A percentile compares a stretch with the other conserved stretches of the same genome.
Evolutionary conservation across 2,888 invertebrate species (phyloP).

Genomic region (Epistrophella euchroma): DNA sequence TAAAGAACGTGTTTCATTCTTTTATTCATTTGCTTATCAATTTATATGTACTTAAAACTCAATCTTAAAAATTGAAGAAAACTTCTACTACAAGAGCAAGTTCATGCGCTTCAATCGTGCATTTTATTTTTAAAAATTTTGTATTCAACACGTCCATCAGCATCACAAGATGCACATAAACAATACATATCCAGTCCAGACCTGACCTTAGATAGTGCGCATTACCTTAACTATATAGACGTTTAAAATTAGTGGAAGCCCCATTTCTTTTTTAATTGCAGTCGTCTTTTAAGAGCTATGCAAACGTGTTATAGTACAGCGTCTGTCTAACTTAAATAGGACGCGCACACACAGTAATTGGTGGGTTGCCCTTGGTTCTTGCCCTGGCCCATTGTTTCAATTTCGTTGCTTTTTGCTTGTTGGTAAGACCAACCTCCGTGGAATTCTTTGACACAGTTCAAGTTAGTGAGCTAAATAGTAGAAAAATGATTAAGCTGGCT

Average conservation of each 20-base stretch:
- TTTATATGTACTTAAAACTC: too few relatives aligned
- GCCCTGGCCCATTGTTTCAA: constrained; percentile 23
- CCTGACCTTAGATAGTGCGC: too few relatives aligned
- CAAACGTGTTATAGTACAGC: not conserved
- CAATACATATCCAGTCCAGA: not conserved
- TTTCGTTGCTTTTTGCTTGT: constrained; percentile 17
- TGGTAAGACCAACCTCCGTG: constrained; percentile 28
- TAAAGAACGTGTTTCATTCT: too few relatives aligned
- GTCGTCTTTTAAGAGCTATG: constrained; percentile 40
- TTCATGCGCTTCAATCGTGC: too few relatives aligned
- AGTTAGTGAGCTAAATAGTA: constrained; percentile 47
- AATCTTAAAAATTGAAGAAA: too few relatives aligned
- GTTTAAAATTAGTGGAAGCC: constrained; percentile 46
- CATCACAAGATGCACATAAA: not conserved
- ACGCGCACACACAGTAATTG: constrained; percentile 53
- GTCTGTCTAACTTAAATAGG: constrained; percentile 57
- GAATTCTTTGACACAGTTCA: constrained; percentile 26
- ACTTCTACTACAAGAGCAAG: too few relatives aligned
- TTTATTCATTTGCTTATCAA: too few relatives aligned
- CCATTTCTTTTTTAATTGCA: constrained; percentile 61
- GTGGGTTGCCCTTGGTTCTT: constrained; percentile 43
- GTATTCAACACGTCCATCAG: too few relatives aligned
- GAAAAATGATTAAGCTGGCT: constrained; percentile 59
- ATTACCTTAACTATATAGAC: not conserved
- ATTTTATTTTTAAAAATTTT: too few relatives aligned